A percentile compares a stretch with the other conserved stretches of the same genome.
Evolutionary conservation across 2,888 invertebrate genomes (phyloP).

Genomic region (Incurvaria masculella): DNA sequence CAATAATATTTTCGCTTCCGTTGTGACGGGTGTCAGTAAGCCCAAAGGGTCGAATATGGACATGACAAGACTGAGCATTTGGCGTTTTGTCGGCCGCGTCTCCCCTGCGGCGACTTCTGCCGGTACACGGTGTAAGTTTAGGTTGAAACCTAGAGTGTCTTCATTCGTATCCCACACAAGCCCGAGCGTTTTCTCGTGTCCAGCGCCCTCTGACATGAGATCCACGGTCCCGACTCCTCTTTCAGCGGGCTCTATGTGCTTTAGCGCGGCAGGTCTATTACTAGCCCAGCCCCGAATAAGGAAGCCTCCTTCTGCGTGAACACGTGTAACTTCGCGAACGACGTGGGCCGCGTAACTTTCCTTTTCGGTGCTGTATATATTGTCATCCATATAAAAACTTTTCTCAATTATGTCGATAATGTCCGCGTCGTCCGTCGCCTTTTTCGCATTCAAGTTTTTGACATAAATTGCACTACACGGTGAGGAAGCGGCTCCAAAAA

Average conservation of each 20-base stretch:
- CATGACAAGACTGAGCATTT: background rate
- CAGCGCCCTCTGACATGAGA: too few species aligned
- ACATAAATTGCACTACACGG: slow-evolving; percentile 6
- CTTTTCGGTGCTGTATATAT: slow-evolving; percentile 5
- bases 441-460: slow-evolving; percentile 6
- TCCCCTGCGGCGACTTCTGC: background rate
- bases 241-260: too few species aligned
- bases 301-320: too few species aligned
- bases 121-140: slow-evolving; percentile 9
- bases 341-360: slow-evolving; percentile 4
- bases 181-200: background rate
- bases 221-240: too few species aligned
- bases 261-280: too few species aligned
- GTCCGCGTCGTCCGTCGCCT: slow-evolving; percentile 5
- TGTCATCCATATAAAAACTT: slow-evolving; percentile 12
- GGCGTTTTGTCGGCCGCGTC: background rate
- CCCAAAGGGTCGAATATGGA: background rate
- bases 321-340: background rate
- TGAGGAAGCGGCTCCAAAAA: slow-evolving; percentile 8
- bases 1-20: background rate
- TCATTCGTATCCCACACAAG: background rate
- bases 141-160: slow-evolving; percentile 1
- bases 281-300: too few species aligned
- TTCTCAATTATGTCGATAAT: slow-evolving; percentile 4
- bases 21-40: background rate